Conservation (phyloP, 1,140 invertebrate genomes). For the Drosophila mayri region DNA sequence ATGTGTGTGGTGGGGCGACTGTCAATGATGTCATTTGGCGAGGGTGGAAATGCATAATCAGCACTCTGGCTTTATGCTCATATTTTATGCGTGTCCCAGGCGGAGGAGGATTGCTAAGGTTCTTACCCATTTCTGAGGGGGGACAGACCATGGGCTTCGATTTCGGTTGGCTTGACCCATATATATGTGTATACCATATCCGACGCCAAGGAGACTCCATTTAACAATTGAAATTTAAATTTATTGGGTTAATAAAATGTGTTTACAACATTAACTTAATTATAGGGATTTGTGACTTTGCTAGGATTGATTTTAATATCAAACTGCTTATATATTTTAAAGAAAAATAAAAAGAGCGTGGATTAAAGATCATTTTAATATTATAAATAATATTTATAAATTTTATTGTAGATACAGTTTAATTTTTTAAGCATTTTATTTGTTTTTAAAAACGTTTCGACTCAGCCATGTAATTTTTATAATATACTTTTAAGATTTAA, state of each 20-base stretch:
- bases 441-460: too few relatives aligned
- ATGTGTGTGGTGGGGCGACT: background rate
- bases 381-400: background rate
- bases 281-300: background rate
- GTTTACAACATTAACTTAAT: background rate
- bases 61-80: conserved; percentile 20
- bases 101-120: conserved; percentile 46
- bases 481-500: too few relatives aligned
- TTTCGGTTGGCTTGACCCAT: conserved; percentile 31
- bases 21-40: conserved; percentile 68
- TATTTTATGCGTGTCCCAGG: conserved; percentile 57
- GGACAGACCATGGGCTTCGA: conserved; percentile 23
- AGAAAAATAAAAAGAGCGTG: background rate
- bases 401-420: background rate
- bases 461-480: too few relatives aligned
- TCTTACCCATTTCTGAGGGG: background rate
- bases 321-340: background rate
- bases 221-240: background rate
- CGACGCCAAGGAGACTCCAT: background rate
- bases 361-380: background rate
- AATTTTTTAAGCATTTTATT: background rate
- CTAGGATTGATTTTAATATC: background rate
- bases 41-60: conserved; percentile 77
- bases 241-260: background rate
- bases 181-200: conserved; percentile 3